Percentiles rank a stretch among this genome's conserved stretches.
Evolutionary conservation across 2,797 vertebrate species (phyloP).

Genomic region (Sarcophilus harrisii): DNA sequence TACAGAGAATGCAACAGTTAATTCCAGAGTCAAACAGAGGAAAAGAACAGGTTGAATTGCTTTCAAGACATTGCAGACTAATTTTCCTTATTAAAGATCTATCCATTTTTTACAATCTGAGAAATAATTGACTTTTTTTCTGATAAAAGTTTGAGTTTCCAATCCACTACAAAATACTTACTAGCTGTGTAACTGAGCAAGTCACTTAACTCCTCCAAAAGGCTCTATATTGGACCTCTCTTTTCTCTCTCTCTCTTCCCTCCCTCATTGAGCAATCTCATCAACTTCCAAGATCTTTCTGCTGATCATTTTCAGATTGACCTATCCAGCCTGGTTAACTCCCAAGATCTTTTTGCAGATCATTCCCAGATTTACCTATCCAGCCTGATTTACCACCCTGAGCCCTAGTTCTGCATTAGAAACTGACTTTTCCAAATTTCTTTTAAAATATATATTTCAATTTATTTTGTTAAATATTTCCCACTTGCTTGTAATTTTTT

Average conservation of each 20-base stretch:
- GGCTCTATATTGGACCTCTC: not conserved
- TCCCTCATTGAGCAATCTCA: not conserved
- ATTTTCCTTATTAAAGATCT: not conserved
- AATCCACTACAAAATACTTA: not conserved
- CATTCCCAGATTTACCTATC: not conserved
- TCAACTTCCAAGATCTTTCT: too few species aligned
- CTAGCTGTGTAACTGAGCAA: not conserved
- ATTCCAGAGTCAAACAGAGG: not conserved
- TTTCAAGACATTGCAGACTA: not conserved
- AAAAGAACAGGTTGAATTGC: not conserved
- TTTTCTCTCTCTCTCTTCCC: not conserved
- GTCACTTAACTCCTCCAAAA: not conserved
- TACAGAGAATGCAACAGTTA: not conserved
- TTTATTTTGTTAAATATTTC: too few species aligned
- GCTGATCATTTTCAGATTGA: too few species aligned
- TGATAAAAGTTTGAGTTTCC: not conserved
- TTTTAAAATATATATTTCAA: not conserved
- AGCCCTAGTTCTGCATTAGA: not conserved
- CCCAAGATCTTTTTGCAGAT: not conserved
- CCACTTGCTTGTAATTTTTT: too few species aligned
- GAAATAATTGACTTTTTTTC: too few species aligned
- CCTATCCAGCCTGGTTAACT: not conserved
- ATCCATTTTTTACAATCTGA: too few species aligned
- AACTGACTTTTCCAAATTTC: not conserved
- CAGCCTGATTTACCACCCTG: not conserved